phyloP scores from a whole-genome alignment of 53 echinoderm and acorn worm species.

The Stichopus horrens region DNA sequence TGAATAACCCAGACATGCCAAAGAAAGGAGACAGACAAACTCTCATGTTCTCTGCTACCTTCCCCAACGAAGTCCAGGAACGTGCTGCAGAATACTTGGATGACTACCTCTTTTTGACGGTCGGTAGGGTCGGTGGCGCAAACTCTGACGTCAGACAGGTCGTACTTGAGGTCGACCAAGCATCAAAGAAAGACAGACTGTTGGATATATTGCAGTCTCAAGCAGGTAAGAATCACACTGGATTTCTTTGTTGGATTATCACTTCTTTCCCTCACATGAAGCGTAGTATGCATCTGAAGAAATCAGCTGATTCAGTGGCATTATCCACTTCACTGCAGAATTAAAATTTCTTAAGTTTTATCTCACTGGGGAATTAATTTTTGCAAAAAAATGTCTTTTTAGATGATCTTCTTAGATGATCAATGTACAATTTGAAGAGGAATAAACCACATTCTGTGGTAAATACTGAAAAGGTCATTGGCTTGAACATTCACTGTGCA shows the following conservation, averaged over 20 bases:
- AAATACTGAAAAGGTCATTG: too few species aligned
- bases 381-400: too few species aligned
- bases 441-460: too few species aligned
- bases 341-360: too few species aligned
- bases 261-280: too few species aligned
- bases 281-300: too few species aligned
- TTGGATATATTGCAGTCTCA: slow-evolving; percentile 71
- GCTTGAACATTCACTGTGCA: too few species aligned
- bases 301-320: too few species aligned
- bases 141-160: slow-evolving; percentile 88
- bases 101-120: slow-evolving; percentile 93
- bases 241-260: background rate
- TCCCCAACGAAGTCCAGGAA: slow-evolving; percentile 90
- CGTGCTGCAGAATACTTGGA: slow-evolving; percentile 82
- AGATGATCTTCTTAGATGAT: too few species aligned
- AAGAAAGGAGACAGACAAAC: slow-evolving; percentile 79
- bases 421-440: too few species aligned
- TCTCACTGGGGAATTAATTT: too few species aligned
- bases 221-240: slow-evolving; percentile 53
- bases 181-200: slow-evolving; percentile 79
- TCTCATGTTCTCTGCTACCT: slow-evolving; percentile 98
- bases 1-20: slow-evolving; percentile 88
- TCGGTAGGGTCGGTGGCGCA: slow-evolving; percentile 91
- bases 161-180: slow-evolving; percentile 66
- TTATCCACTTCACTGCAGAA: too few species aligned